These are phyloP conservation scores for Philhelius pedissequus DNA, from an alignment of 2,888 invertebrate genomes.

Conservation along the genomic window DNA sequence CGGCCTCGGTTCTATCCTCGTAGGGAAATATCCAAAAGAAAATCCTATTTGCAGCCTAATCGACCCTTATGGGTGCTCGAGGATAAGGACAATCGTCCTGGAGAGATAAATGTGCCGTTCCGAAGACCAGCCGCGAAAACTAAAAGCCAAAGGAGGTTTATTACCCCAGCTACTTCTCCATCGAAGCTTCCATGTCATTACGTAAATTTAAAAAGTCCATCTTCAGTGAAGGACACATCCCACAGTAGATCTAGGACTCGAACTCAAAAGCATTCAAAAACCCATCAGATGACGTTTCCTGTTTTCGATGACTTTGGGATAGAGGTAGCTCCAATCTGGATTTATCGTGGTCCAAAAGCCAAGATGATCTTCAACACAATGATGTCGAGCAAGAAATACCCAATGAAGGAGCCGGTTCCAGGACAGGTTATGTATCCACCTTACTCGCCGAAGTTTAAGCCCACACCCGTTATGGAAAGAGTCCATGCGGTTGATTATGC, in stretches of 20 bases:
- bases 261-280: conserved; percentile 62
- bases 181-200: conserved; percentile 72
- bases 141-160: neutral
- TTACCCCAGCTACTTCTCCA: conserved; percentile 29
- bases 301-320: conserved; percentile 62
- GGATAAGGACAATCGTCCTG: conserved; percentile 70
- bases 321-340: conserved; percentile 71
- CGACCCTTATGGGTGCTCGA: conserved; percentile 76
- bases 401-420: conserved; percentile 77
- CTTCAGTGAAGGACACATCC: neutral
- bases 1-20: conserved; percentile 32
- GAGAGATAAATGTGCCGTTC: conserved; percentile 33
- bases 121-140: neutral
- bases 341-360: conserved; percentile 74
- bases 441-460: conserved; percentile 73
- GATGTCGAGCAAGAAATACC: conserved; percentile 74
- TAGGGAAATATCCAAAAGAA: conserved; percentile 32
- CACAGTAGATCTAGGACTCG: conserved; percentile 11
- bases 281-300: conserved; percentile 72
- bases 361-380: conserved; percentile 76
- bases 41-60: conserved; percentile 70
- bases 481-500: conserved; percentile 56
- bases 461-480: conserved; percentile 73
- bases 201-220: conserved; percentile 37
- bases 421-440: conserved; percentile 77